A percentile compares a stretch with the other conserved stretches of the same genome.
phyloP scores from a whole-genome alignment of 2,797 vertebrate species.

The Malacoraja senta region DNA sequence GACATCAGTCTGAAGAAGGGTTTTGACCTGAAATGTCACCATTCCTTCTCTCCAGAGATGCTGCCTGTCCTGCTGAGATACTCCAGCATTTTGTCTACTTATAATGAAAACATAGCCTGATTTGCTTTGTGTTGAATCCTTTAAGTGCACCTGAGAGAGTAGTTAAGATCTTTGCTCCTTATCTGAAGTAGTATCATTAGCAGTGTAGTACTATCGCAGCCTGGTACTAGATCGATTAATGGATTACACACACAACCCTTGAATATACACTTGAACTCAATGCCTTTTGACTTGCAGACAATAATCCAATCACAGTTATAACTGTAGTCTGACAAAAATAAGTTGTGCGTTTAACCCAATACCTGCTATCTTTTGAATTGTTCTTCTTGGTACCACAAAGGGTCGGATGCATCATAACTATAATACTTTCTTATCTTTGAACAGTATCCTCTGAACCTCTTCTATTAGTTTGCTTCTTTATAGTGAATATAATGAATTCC shows the following conservation, averaged over 20 bases:
- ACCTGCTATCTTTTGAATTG: not conserved
- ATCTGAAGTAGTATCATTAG: not conserved
- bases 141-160: not conserved
- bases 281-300: not conserved
- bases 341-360: not conserved
- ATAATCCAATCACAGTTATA: not conserved
- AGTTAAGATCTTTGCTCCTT: not conserved
- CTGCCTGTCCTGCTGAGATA: no score
- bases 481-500: not conserved
- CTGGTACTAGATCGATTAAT: not conserved
- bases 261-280: not conserved
- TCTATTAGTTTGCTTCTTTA: not conserved
- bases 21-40: no score
- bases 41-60: no score
- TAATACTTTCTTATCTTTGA: not conserved
- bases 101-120: not conserved
- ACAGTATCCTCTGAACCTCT: not conserved
- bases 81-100: no score
- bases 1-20: no score
- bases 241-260: not conserved
- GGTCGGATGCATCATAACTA: not conserved
- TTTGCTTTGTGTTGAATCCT: not conserved
- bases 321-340: not conserved
- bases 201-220: not conserved
- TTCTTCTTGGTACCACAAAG: not conserved